Evolutionary conservation across 2,888 invertebrate genomes (phyloP).

Genomic region (Himalopsyche kuldschensis): DNA sequence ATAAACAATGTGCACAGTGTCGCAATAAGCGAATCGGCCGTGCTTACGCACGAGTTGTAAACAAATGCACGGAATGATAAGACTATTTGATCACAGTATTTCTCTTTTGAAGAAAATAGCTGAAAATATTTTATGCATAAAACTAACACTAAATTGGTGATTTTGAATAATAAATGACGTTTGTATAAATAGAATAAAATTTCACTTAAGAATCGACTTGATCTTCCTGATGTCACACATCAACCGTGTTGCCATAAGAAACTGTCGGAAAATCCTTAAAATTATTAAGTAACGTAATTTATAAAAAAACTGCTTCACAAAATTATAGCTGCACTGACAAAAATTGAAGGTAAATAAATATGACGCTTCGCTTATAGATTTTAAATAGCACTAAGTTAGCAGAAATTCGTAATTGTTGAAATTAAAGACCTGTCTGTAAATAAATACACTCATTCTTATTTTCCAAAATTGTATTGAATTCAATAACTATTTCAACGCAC

Average conservation of each 20-base stretch:
- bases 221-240: constrained; percentile 7
- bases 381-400: too few species aligned
- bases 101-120: not conserved
- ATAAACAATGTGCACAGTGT: constrained; percentile 56
- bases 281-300: too few species aligned
- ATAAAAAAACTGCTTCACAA: too few species aligned
- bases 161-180: not conserved
- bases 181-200: not conserved
- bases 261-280: not conserved
- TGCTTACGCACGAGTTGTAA: constrained; percentile 33
- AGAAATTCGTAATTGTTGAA: too few species aligned
- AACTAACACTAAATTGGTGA: not conserved
- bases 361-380: too few species aligned
- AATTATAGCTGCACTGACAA: too few species aligned
- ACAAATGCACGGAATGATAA: constrained; percentile 26
- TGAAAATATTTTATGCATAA: not conserved
- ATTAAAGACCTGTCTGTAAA: too few species aligned
- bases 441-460: too few species aligned
- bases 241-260: not conserved
- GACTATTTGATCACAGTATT: constrained; percentile 10
- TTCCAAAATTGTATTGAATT: too few species aligned
- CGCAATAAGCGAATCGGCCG: constrained; percentile 31
- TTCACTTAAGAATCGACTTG: not conserved
- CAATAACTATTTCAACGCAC: too few species aligned
- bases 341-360: too few species aligned